phyloP scores from a whole-genome alignment of 2,113 vertebrate species.

The Picathartes gymnocephalus region DNA sequence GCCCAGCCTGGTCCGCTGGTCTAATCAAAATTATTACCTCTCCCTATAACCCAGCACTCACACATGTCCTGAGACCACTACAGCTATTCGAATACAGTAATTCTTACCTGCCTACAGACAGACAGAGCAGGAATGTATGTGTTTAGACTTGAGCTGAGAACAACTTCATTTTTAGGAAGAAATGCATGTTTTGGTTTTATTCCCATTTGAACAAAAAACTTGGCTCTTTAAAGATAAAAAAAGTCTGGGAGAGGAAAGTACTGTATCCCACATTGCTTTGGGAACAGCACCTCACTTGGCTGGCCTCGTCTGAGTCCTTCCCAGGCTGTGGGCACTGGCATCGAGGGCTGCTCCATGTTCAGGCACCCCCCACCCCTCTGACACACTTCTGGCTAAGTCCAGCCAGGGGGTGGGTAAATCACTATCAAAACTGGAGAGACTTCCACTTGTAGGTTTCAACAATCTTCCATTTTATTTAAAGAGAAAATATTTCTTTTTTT shows the following conservation, averaged over 20 bases:
- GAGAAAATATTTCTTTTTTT: neutral
- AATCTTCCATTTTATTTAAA: neutral
- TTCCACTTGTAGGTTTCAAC: neutral
- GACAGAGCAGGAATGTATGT: neutral
- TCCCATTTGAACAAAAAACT: neutral
- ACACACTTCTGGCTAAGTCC: neutral
- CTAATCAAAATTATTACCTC: neutral
- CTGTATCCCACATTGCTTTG: neutral
- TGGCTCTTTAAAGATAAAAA: neutral
- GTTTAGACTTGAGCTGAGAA: neutral
- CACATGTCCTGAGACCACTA: neutral
- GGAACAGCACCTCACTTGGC: neutral
- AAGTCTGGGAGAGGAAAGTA: neutral
- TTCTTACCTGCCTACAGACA: neutral
- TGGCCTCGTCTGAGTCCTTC: neutral
- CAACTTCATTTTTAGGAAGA: neutral
- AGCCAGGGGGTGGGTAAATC: neutral
- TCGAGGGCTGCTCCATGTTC: neutral
- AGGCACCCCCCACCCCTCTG: neutral
- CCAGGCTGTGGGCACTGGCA: neutral
- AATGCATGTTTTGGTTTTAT: neutral
- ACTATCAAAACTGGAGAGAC: neutral
- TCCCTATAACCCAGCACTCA: neutral
- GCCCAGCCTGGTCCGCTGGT: neutral
- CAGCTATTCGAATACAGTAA: neutral